Base-by-base conservation (phyloP, 2,797 vertebrate species). In the Smutsia temminckii region DNA sequence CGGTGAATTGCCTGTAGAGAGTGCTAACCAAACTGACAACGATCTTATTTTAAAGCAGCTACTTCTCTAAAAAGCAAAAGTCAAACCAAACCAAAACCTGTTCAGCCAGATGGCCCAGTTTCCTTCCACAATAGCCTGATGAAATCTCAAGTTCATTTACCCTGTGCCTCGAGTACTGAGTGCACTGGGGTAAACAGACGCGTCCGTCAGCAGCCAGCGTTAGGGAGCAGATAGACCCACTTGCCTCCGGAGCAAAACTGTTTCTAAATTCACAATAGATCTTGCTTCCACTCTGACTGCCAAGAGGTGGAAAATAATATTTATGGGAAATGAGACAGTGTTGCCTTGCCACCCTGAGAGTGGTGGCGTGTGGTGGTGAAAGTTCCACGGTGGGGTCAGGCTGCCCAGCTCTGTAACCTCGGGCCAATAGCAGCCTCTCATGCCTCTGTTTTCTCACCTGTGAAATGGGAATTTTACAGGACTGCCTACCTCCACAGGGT, bases 91-190 rank as follows among this genome's bases (percentile, higher is more conserved):
- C 75, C 77, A 25, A 89, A 95, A 85, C 80, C 85, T 77, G 83
- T 49, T 53, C 6, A 27, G 0, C 72, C n/a, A 72, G 10, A 1
- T 74, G 80, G 72, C 86, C 92, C n/a, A 29, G 59, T 97, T 97
- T 96, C 87, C 91, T 96, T 77, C 25, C 55, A 53, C 90, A 89
- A 94, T 94, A 79, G 94, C 55, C 89, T 97, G 91, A 68, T 88
- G 92, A 97, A 97, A 96, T 96, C 97, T 96, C 74, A 8, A 49
- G 95, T 95, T 97, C 91, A 75, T 96, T 95, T 79, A 92, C 97
- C 95, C 88, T 72, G 68, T 57, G 40, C 7, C 40, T 40, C 6
- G 6, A 40, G 40, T 7, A 40, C 40, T 40, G 40, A 7, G 6
- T 40, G 89, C 8, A 1, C 85, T 55, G 85, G 81, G 94, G 16